Base-by-base conservation (phyloP, 2,797 vertebrate genomes). In the Rhodeus uyekii region DNA sequence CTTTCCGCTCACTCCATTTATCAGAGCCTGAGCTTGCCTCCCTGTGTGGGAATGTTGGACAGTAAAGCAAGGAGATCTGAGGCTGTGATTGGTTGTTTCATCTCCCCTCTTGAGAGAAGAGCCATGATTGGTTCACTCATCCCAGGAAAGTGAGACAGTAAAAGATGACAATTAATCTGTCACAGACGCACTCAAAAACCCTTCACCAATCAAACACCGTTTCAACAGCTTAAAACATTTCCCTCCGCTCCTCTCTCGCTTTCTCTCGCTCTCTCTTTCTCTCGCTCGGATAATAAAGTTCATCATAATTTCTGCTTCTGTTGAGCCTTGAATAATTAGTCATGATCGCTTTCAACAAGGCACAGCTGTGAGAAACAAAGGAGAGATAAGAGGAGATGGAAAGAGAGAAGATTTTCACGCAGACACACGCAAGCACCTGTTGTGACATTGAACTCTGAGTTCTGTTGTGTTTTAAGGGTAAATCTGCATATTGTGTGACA, bases 111-210 rank as follows among this genome's bases (percentile, higher is more conserved):
- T 63, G 69, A 83, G 78, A 85, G 69, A 80, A 72, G 61, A 64
- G 78, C 74, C 63, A 75, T 81, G 87, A 88, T 86, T 85, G 87
- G 87, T 83, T 83, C 55, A 77, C 71, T 80, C 69, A 34, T 74
- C 65, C 46, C 39, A 68, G 81, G 84, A 78, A 55, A 85, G 61
- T 67, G 80, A 78, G 84, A 85, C 48, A 27, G 58, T 46, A 64
- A 85, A 76, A 29, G 67, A 78, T 64, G 67, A 85, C 73, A 77
- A 68, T 77, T 76, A 82, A 82, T 81, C 83, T 65, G 53, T 72
- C 76, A 81, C 72, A 83, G 76, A 71, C 67, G 24, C 72, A 73
- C 68, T 48, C 65, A 75, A 80, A 79, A 83, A 79, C 83, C 53
- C 71, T 77, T 77, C 65, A 39, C 73, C 60, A 83, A 79, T 83